A percentile compares a stretch with the other conserved stretches of the same genome.
These are phyloP conservation scores for Petrophora chlorosata DNA, from an alignment of 2,888 invertebrate genomes.

Conservation along the genomic window DNA sequence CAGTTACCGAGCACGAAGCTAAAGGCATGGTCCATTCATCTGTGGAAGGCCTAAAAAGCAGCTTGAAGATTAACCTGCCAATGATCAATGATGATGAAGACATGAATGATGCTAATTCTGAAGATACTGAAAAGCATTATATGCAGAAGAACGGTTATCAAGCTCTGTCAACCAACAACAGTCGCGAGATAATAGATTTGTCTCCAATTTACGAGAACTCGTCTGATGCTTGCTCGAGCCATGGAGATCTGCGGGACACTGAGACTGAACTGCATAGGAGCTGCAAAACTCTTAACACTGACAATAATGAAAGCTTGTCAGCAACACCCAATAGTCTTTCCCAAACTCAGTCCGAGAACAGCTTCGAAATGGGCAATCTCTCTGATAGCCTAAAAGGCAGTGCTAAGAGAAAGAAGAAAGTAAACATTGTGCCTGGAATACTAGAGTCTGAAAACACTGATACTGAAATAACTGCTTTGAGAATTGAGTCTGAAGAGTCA, in stretches of 20 bases:
- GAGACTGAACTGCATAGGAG: constrained; percentile 68
- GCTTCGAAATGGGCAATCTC: constrained; percentile 74
- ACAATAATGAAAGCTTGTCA: constrained; percentile 68
- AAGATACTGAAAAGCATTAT: constrained; percentile 46
- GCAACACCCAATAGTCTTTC: constrained; percentile 74
- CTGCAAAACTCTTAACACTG: constrained; percentile 63
- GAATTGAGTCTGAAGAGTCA: constrained; percentile 76
- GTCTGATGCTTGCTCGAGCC: constrained; percentile 79
- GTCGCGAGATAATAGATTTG: constrained; percentile 75
- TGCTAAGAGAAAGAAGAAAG: constrained; percentile 83
- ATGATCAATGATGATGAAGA: constrained; percentile 81
- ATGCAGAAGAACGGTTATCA: constrained; percentile 73
- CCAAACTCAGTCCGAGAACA: constrained; percentile 79
- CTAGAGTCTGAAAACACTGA: constrained; percentile 68
- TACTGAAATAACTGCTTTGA: constrained; percentile 68
- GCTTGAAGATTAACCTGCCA: constrained; percentile 76
- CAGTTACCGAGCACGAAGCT: constrained; percentile 67
- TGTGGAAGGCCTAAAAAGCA: constrained; percentile 76
- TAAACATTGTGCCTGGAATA: constrained; percentile 85
- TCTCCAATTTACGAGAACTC: constrained; percentile 81
- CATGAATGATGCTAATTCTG: constrained; percentile 52
- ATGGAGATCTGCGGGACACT: constrained; percentile 70
- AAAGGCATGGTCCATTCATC: constrained; percentile 76
- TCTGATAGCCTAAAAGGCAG: constrained; percentile 76
- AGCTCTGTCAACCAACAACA: constrained; percentile 61